A percentile compares a stretch with the other conserved stretches of the same genome.
phyloP scores from a whole-genome alignment of 2,797 vertebrate species.

The Syndactyla subalaris region DNA sequence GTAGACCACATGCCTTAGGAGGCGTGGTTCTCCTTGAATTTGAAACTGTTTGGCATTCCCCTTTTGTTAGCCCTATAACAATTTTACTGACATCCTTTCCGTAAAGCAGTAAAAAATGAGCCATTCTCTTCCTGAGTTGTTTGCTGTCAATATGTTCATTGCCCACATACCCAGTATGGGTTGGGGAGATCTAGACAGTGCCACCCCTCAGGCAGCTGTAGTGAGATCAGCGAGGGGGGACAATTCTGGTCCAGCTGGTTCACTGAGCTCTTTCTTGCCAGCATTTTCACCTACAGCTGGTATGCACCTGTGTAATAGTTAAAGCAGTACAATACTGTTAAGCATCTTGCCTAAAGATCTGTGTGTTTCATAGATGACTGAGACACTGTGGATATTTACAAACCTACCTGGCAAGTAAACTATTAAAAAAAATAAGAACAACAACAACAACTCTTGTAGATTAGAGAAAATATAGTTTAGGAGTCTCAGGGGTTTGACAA shows the following conservation, averaged over 20 bases:
- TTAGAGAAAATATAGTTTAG: slow-evolving; percentile 47
- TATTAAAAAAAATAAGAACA: neutral
- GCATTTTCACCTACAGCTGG: neutral
- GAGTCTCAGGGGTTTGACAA: neutral
- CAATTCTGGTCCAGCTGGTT: neutral
- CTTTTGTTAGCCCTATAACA: neutral
- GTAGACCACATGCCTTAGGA: neutral
- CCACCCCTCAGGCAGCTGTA: neutral
- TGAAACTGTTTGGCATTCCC: neutral
- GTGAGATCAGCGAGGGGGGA: neutral
- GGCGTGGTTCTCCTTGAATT: accelerated
- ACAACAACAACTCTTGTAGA: neutral
- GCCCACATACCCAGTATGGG: neutral
- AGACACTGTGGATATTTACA: neutral
- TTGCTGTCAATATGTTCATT: neutral
- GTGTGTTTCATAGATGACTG: neutral
- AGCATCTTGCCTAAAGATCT: neutral
- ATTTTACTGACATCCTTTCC: neutral
- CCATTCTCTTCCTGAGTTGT: neutral
- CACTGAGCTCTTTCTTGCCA: neutral
- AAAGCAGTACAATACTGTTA: neutral
- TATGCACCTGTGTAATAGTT: neutral
- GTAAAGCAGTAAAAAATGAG: neutral
- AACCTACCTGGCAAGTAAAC: neutral
- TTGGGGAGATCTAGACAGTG: neutral